Evolutionary conservation across 2,888 invertebrate genomes (phyloP).

Genomic region (Callimorpha dominula): DNA sequence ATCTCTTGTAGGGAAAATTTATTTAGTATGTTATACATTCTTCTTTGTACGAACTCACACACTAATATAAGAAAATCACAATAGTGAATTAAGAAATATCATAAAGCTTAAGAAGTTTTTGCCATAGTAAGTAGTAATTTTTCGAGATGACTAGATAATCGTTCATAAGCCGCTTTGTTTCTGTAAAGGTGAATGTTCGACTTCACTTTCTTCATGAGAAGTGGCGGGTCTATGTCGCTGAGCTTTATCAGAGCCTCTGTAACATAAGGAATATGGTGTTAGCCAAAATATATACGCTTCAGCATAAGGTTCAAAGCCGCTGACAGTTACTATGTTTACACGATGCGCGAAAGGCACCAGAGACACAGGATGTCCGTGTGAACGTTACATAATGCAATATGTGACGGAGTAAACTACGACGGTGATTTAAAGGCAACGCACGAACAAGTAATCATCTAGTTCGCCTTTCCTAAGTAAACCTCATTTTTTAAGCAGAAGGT

Average conservation of each 20-base stretch:
- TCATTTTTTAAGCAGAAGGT: background rate
- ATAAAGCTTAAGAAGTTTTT: constrained; percentile 14
- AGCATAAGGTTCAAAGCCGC: background rate
- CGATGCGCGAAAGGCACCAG: no score
- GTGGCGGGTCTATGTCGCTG: constrained; percentile 82
- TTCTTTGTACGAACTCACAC: background rate
- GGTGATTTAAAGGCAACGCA: no score
- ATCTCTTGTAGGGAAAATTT: background rate
- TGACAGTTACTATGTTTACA: background rate
- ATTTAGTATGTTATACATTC: background rate
- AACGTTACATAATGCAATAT: background rate
- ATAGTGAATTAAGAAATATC: background rate
- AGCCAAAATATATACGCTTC: background rate
- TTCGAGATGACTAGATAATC: constrained; percentile 73
- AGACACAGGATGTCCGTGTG: background rate
- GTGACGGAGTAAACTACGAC: no score
- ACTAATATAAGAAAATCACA: background rate
- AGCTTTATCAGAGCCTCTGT: constrained; percentile 85
- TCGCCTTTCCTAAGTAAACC: background rate
- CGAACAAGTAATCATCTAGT: background rate
- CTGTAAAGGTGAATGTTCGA: constrained; percentile 87
- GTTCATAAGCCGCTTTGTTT: constrained; percentile 85
- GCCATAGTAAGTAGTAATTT: constrained; percentile 48
- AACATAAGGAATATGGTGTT: constrained; percentile 49
- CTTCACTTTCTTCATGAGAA: constrained; percentile 87